Percentiles rank a stretch among this genome's conserved stretches.
Evolutionary conservation across 2,113 vertebrate genomes (phyloP).

Genomic region (Morone saxatilis): DNA sequence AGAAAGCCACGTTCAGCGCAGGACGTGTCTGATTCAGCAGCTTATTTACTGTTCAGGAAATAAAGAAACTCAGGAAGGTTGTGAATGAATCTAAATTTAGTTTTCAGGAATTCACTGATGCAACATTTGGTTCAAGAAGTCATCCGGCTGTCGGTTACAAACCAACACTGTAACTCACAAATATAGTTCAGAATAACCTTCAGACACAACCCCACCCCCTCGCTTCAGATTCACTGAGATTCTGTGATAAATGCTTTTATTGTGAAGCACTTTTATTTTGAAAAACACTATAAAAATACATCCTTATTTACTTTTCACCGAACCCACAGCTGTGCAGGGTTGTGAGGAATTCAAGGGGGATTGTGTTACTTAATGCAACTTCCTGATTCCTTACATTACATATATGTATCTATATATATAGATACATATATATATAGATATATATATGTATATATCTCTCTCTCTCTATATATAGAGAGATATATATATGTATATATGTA

Average conservation of each 20-base stretch:
- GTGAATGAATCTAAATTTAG: conserved; percentile 36
- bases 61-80: not conserved
- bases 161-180: conserved; percentile 24
- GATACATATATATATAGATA: no score
- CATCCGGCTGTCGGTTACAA: conserved; percentile 59
- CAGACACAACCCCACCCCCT: not conserved
- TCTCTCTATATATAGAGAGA: fast-evolving
- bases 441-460: no score
- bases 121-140: conserved; percentile 10
- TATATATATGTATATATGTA: no score
- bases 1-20: conserved; percentile 5
- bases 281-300: no score
- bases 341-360: no score
- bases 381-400: no score
- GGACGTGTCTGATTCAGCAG: not conserved
- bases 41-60: not conserved
- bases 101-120: conserved; percentile 42
- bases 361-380: no score
- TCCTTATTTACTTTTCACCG: no score
- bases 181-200: conserved; percentile 44
- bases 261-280: not conserved
- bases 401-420: no score
- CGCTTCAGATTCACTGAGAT: not conserved
- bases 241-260: not conserved
- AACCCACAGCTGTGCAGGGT: no score